Evolutionary conservation across 2,888 invertebrate species (phyloP).

Genomic region (Limnephilus lunatus): DNA sequence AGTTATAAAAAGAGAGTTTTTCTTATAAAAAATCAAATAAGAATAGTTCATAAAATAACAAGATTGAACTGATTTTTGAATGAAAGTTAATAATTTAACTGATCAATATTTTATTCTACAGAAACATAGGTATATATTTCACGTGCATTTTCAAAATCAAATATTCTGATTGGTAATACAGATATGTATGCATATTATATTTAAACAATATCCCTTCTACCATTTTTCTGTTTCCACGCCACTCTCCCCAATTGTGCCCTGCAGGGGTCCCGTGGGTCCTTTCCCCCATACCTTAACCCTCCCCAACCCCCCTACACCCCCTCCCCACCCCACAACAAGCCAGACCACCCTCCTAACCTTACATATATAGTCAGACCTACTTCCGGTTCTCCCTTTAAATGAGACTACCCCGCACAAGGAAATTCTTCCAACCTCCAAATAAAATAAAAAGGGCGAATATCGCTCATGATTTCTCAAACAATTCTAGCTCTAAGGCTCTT

Average conservation of each 20-base stretch:
- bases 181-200: constrained; percentile 20
- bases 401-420: constrained; percentile 57
- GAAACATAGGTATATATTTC: neutral
- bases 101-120: neutral
- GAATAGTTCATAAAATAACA: too few relatives aligned
- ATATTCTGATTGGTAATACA: constrained; percentile 2
- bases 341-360: neutral
- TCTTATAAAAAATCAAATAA: too few relatives aligned
- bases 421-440: constrained; percentile 48
- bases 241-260: constrained; percentile 47
- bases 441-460: constrained; percentile 37
- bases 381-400: constrained; percentile 64
- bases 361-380: constrained; percentile 64
- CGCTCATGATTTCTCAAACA: constrained; percentile 30
- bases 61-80: too few relatives aligned
- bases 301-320: neutral
- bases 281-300: neutral
- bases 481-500: constrained; percentile 8
- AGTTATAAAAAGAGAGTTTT: too few relatives aligned
- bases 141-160: constrained; percentile 1
- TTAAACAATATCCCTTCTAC: constrained; percentile 33
- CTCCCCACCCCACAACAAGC: neutral
- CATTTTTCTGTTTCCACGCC: constrained; percentile 10
- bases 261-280: constrained; percentile 21
- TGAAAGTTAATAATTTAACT: neutral